Conservation (phyloP, 2,797 vertebrate genomes). For the Molossus alvarezi region DNA sequence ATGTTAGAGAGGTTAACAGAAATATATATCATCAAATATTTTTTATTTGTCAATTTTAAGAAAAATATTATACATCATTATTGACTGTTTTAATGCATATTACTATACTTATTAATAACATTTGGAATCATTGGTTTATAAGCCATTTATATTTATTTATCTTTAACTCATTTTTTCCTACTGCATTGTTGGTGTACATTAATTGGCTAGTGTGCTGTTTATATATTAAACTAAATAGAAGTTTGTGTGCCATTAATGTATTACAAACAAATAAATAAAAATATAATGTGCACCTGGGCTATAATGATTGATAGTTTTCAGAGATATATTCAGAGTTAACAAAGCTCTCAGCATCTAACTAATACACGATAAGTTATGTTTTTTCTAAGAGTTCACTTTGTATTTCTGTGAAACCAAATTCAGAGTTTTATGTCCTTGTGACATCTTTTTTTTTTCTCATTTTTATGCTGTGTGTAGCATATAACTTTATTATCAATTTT, state of each 20-base stretch:
- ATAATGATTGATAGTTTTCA: constrained; percentile 2
- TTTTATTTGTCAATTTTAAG: background rate
- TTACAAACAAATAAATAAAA: constrained; percentile 2
- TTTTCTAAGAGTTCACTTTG: background rate
- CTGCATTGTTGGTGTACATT: background rate
- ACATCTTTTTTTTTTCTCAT: background rate
- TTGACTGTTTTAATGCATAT: background rate
- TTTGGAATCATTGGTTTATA: background rate
- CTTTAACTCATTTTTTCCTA: constrained; percentile 28
- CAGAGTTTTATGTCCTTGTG: background rate
- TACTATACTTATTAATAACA: constrained; percentile 57
- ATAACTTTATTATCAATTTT: constrained; percentile 26
- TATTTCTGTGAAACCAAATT: constrained; percentile 5
- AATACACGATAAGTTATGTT: background rate
- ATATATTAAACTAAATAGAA: constrained; percentile 59
- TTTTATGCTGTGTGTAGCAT: background rate
- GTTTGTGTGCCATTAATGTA: constrained; percentile 24
- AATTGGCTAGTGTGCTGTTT: constrained; percentile 29
- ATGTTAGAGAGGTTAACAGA: constrained; percentile 28
- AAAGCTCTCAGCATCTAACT: background rate
- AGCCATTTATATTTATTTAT: constrained; percentile 8
- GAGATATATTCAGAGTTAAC: constrained; percentile 9
- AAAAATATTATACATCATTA: background rate
- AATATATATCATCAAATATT: background rate
- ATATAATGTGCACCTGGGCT: background rate